These are phyloP conservation scores for Sprattus sprattus DNA, from an alignment of 2,113 vertebrate genomes.

Conservation along the genomic window DNA sequence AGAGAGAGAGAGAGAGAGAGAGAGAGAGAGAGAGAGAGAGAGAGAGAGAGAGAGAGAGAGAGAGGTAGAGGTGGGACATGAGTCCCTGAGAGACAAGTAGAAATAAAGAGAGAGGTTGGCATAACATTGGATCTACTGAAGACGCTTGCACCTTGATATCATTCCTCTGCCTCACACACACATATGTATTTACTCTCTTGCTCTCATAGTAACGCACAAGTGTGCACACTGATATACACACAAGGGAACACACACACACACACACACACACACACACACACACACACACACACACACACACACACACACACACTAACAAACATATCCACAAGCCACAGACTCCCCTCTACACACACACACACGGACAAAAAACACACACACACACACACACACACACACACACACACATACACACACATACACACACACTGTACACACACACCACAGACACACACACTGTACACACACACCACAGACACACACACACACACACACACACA, in stretches of 20 bases:
- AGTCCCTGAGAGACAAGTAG: slow-evolving; percentile 10
- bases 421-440: background rate
- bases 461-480: background rate
- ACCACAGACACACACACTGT: background rate
- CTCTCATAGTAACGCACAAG: background rate
- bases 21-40: background rate
- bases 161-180: background rate
- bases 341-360: background rate
- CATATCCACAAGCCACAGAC: too few relatives aligned
- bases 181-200: background rate
- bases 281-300: background rate
- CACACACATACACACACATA: background rate
- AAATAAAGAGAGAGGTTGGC: background rate
- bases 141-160: background rate
- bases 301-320: too few relatives aligned
- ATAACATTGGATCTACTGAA: background rate
- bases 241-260: background rate
- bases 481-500: slow-evolving; percentile 12
- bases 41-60: slow-evolving; percentile 3
- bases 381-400: background rate
- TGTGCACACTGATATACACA: background rate
- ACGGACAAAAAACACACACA: background rate
- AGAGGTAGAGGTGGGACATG: background rate
- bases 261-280: background rate
- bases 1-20: slow-evolving; percentile 21